Evolutionary conservation across 2,797 vertebrate genomes (phyloP).

Genomic region (Siniperca scherzeri): DNA sequence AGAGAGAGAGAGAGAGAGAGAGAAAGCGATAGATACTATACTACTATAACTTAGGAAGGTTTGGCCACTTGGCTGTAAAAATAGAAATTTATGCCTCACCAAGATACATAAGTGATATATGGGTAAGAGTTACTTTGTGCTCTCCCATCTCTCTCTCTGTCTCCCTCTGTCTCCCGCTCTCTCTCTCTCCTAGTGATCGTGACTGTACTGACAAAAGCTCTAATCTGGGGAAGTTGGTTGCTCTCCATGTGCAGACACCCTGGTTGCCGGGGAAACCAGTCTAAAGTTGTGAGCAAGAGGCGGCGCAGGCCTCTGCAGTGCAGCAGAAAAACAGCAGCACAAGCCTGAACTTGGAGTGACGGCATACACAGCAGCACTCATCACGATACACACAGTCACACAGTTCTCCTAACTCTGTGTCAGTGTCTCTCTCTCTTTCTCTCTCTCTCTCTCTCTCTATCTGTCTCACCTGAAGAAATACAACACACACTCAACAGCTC

Average conservation of each 20-base stretch:
- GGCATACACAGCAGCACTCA: constrained; percentile 66
- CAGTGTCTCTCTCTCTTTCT: constrained; percentile 13
- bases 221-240: constrained; percentile 87
- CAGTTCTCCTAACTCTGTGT: constrained; percentile 40
- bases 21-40: constrained; percentile 19
- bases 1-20: not conserved
- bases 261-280: constrained; percentile 88
- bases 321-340: constrained; percentile 85
- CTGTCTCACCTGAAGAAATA: constrained; percentile 47
- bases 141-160: constrained; percentile 38
- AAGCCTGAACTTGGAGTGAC: constrained; percentile 74
- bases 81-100: constrained; percentile 52
- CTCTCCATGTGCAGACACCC: constrained; percentile 87
- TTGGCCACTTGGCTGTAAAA: constrained; percentile 60
- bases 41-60: constrained; percentile 47
- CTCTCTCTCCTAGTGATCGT: constrained; percentile 79
- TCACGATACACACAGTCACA: constrained; percentile 63
- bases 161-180: constrained; percentile 60
- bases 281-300: constrained; percentile 86
- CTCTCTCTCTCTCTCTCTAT: not conserved
- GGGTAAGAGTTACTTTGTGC: constrained; percentile 61
- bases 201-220: constrained; percentile 88
- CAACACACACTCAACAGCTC: constrained; percentile 45
- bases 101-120: constrained; percentile 68
- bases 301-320: constrained; percentile 86